These are phyloP conservation scores for Megathymus violae DNA, from an alignment of 1,140 invertebrate genomes.

Conservation along the genomic window DNA sequence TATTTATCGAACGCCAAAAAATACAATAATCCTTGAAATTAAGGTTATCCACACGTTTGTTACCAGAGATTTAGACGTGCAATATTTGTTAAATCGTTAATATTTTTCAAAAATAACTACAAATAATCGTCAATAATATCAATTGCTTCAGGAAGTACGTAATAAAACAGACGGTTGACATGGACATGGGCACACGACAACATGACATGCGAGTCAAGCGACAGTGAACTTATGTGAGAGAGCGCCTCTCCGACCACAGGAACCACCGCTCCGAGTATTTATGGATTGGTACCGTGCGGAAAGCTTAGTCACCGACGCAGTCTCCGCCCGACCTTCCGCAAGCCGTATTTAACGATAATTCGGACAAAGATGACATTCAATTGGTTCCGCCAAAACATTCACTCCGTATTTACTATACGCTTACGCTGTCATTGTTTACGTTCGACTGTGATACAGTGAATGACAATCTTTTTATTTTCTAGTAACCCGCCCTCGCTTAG, in stretches of 20 bases:
- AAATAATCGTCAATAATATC: not conserved
- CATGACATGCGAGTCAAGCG: slow-evolving; percentile 33
- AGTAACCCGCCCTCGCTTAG: not conserved
- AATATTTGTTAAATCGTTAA: too few species aligned
- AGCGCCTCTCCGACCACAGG: slow-evolving; percentile 34
- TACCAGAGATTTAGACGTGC: too few species aligned
- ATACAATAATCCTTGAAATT: not conserved
- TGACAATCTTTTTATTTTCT: slow-evolving; percentile 21
- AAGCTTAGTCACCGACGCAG: slow-evolving; percentile 72
- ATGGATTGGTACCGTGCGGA: slow-evolving; percentile 81
- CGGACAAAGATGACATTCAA: slow-evolving; percentile 34
- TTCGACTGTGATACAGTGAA: slow-evolving; percentile 14
- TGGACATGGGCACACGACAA: slow-evolving; percentile 25
- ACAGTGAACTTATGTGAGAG: slow-evolving; percentile 42
- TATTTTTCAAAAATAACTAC: too few species aligned
- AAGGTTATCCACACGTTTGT: not conserved
- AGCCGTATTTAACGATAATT: slow-evolving; percentile 48
- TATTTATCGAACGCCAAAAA: slow-evolving; percentile 6
- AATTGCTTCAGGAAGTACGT: slow-evolving; percentile 13
- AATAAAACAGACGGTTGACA: not conserved
- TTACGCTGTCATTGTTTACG: slow-evolving; percentile 24
- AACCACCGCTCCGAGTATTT: slow-evolving; percentile 68
- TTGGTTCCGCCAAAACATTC: slow-evolving; percentile 32
- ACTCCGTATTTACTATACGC: slow-evolving; percentile 26
- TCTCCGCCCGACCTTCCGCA: slow-evolving; percentile 68